Percentiles rank a stretch among this genome's conserved stretches.
phyloP scores from a whole-genome alignment of 2,888 invertebrate species.

The Scaeva pyrastri region DNA sequence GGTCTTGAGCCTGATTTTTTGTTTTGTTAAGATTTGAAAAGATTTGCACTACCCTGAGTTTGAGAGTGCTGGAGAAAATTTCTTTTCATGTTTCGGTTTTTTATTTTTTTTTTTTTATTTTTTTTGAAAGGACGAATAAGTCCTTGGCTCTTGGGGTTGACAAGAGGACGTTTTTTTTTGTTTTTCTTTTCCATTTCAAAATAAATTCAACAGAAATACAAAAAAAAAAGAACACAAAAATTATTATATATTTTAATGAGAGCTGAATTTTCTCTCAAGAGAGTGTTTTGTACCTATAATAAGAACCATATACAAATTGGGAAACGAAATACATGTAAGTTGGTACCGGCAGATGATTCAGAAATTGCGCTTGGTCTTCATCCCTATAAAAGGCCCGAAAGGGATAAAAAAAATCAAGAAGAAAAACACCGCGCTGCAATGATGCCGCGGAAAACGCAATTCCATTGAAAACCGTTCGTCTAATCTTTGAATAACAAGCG shows the following conservation, averaged over 20 bases:
- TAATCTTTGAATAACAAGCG: conserved; percentile 50
- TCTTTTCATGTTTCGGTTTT: conserved; percentile 64
- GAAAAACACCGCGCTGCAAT: conserved; percentile 44
- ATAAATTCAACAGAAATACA: too few species aligned
- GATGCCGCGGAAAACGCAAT: conserved; percentile 43
- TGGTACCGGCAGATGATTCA: conserved; percentile 38
- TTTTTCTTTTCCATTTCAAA: conserved; percentile 36
- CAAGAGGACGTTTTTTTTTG: conserved; percentile 34
- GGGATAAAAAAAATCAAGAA: conserved; percentile 23
- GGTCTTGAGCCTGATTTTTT: background rate
- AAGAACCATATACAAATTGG: background rate
- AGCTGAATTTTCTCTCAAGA: conserved; percentile 9
- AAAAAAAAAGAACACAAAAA: conserved; percentile 3
- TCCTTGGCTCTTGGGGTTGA: conserved; percentile 54
- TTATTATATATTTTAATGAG: conserved; percentile 68
- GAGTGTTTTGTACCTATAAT: too few species aligned
- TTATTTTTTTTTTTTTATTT: conserved; percentile 27
- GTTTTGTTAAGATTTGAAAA: conserved; percentile 18
- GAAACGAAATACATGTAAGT: conserved; percentile 4
- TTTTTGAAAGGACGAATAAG: conserved; percentile 49
- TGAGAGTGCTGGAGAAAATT: conserved; percentile 25
- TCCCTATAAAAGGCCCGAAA: conserved; percentile 20
- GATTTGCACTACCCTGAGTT: conserved; percentile 29
- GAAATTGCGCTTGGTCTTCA: conserved; percentile 10
- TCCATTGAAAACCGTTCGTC: conserved; percentile 40